Conservation (phyloP, 2,113 vertebrate species). For the Campylomormyrus tamandua region DNA sequence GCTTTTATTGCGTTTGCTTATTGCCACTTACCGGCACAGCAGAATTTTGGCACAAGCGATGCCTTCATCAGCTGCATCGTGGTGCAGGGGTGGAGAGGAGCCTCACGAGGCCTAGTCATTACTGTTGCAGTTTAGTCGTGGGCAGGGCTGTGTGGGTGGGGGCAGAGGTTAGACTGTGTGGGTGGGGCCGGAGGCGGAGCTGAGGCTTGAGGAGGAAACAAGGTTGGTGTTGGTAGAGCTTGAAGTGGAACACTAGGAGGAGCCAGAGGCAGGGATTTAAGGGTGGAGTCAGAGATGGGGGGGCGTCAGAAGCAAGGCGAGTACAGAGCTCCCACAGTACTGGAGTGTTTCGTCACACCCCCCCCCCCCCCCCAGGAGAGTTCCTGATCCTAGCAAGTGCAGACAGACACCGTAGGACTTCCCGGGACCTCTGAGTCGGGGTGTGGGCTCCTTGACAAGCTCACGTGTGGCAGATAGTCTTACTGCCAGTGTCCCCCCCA, state of each 20-base stretch:
- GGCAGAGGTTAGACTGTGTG: not conserved
- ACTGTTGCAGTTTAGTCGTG: not conserved
- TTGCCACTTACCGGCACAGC: not conserved
- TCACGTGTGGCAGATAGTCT: not conserved
- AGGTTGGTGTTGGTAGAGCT: not conserved
- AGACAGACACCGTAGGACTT: not conserved
- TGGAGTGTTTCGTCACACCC: not conserved
- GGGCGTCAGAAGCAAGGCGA: not conserved
- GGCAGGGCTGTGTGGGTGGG: not conserved
- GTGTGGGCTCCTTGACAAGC: not conserved
- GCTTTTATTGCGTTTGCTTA: not conserved
- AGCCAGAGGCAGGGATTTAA: not conserved
- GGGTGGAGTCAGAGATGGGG: not conserved
- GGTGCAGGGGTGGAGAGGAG: not conserved
- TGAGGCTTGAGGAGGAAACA: not conserved
- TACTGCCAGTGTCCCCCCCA: not conserved
- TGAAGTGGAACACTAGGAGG: not conserved
- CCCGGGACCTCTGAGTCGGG: not conserved
- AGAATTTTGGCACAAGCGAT: not conserved
- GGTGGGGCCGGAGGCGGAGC: not conserved
- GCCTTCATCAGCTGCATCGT: not conserved
- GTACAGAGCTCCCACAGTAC: not conserved
- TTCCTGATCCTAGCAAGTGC: not conserved
- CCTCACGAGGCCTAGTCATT: not conserved
- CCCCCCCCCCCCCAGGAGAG: not conserved